Evolutionary conservation across 2,113 vertebrate genomes (phyloP), one percentile per base, ranked within the genome.

Genomic region (Amphiprion percula): DNA sequence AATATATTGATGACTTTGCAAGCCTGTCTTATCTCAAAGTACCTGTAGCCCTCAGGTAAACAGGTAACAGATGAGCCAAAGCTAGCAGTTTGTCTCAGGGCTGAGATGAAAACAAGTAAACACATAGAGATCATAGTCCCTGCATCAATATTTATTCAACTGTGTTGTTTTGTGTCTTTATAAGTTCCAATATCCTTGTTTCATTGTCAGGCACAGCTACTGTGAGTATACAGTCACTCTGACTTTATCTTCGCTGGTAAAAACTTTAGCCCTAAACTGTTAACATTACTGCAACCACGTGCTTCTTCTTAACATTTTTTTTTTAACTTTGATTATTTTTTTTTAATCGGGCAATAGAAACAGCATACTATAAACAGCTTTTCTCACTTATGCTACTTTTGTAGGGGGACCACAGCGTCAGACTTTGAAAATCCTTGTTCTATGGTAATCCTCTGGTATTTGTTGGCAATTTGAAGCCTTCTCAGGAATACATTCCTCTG

Each of bases 61-160:
- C 46, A 61, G 26, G 39, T 24, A 46, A 23, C 30, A 63, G 61
- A 71, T 61, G 55, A 65, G 44, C 58, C 39, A 44, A 26, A 49
- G 19, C 54, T 52, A 17, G 1, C 19, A n/a, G 49, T 44, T 44
- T 64, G 52, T 64, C 44, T 68, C 66, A 4, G 37, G 24, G 52
- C 68, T 79, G 26, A 21, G 66, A 69, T 44, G 19, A 41, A 61
- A 30, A 75, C 26, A 49, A 62, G 17, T 12, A 79, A 74, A 80
- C 55, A 67, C 61, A 41, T 0, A 60, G 39, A 65, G 54, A 41
- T 66, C 23, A 33, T 12, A 69, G 12, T 24, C 41, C 16, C 9
- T 54, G n/a, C 19, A 24, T 15, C 4, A 41, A 58, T 46, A 49
- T 81, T 63, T 41, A 50, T 64, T 58, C 1, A 59, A 21, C 14